Conservation (phyloP, 2,888 invertebrate species). For the Meiosimyza platycephala region DNA sequence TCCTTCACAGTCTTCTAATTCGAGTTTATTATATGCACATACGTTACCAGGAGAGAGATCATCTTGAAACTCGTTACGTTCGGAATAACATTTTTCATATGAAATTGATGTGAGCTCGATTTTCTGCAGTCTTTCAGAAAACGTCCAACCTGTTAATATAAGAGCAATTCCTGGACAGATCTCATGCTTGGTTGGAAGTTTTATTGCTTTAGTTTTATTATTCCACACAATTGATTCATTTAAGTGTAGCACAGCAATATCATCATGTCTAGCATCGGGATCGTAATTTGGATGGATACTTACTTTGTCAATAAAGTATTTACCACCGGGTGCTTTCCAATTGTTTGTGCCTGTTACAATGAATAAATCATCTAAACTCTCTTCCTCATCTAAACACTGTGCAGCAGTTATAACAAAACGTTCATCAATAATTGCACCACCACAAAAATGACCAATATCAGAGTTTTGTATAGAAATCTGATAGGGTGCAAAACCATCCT, state of each 20-base stretch:
- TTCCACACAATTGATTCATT: constrained; percentile 69
- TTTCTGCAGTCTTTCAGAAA: too few relatives aligned
- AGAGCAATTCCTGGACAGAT: too few relatives aligned
- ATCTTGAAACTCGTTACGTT: constrained; percentile 57
- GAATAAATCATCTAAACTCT: constrained; percentile 45
- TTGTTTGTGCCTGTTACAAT: constrained; percentile 56
- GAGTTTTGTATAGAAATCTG: constrained; percentile 60
- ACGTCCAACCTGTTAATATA: too few relatives aligned
- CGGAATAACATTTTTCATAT: constrained; percentile 63
- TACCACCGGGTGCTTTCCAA: constrained; percentile 47
- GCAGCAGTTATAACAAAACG: constrained; percentile 56
- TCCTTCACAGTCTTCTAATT: constrained; percentile 67
- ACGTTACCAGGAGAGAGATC: constrained; percentile 69
- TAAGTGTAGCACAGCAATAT: constrained; percentile 76
- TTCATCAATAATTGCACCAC: constrained; percentile 56
- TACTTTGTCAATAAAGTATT: constrained; percentile 51
- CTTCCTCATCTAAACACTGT: constrained; percentile 56
- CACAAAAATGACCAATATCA: constrained; percentile 55
- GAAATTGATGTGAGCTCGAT: constrained; percentile 40
- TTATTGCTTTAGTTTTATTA: constrained; percentile 69
- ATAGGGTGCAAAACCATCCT: constrained; percentile 42
- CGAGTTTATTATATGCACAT: constrained; percentile 69
- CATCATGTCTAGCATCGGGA: constrained; percentile 66
- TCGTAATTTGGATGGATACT: constrained; percentile 58
- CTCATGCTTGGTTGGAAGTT: constrained; percentile 68